Evolutionary conservation across 2,113 vertebrate genomes (phyloP).

Genomic region (Zapus hudsonius): DNA sequence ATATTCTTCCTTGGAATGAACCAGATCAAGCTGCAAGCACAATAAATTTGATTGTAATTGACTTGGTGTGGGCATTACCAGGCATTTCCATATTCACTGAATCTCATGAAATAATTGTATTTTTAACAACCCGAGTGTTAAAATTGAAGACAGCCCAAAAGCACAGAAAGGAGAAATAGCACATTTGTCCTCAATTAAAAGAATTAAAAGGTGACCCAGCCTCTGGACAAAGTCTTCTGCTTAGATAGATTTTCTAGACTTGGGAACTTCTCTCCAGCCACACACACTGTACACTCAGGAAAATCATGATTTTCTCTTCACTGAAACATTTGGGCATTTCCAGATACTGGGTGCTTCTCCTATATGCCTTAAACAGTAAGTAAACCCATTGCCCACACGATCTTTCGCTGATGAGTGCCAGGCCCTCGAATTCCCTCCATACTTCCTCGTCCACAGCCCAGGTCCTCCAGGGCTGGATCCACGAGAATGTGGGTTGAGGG

Average conservation of each 20-base stretch:
- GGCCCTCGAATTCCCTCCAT: background rate
- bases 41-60: conserved; percentile 55
- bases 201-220: background rate
- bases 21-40: conserved; percentile 12
- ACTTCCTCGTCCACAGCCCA: background rate
- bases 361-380: background rate
- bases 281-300: background rate
- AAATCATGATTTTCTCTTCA: background rate
- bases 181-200: background rate
- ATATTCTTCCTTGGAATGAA: conserved; percentile 34
- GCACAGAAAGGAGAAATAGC: background rate
- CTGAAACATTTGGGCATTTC: background rate
- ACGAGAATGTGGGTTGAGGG: background rate
- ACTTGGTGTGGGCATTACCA: background rate
- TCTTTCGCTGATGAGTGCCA: fast-evolving
- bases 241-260: background rate
- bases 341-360: background rate
- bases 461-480: background rate
- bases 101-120: background rate
- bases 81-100: background rate
- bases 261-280: background rate
- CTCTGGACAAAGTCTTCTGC: background rate
- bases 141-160: background rate
- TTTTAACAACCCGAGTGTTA: background rate
- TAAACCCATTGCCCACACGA: background rate